Evolutionary conservation across 2,113 vertebrate species (phyloP).

Genomic region (Okapia johnstoni): DNA sequence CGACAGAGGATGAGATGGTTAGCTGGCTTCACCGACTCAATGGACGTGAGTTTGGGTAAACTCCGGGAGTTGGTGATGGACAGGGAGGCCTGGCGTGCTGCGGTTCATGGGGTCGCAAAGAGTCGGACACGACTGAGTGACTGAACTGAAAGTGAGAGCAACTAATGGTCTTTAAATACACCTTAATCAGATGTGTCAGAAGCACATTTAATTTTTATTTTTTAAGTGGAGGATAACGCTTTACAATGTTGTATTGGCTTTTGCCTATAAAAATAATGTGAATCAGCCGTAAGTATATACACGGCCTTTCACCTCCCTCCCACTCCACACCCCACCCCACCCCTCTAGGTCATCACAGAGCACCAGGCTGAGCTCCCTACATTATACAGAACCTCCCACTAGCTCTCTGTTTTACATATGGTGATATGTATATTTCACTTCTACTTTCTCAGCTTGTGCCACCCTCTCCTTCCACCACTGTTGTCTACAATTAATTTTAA

Average conservation of each 20-base stretch:
- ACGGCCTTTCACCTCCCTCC: neutral
- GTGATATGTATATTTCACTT: neutral
- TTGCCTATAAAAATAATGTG: neutral
- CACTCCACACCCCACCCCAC: neutral
- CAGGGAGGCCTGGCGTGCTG: too few relatives aligned
- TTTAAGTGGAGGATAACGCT: neutral
- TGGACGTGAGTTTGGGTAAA: too few relatives aligned
- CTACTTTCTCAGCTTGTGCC: neutral
- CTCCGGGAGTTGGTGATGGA: too few relatives aligned
- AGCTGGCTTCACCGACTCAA: too few relatives aligned
- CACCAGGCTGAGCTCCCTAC: neutral
- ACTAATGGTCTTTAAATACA: slow-evolving; percentile 13
- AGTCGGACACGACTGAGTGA: too few relatives aligned
- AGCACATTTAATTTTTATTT: neutral
- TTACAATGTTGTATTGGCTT: neutral
- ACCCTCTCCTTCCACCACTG: neutral
- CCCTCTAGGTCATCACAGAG: neutral
- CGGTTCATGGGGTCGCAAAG: too few relatives aligned
- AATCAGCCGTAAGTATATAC: neutral
- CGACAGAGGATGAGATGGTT: too few relatives aligned
- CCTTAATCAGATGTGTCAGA: neutral
- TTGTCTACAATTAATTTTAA: neutral
- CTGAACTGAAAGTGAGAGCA: neutral
- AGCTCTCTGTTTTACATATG: neutral
- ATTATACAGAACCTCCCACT: rapidly evolving